These are phyloP conservation scores for Sturnira hondurensis DNA, from an alignment of 2,113 vertebrate species.

Conservation along the genomic window DNA sequence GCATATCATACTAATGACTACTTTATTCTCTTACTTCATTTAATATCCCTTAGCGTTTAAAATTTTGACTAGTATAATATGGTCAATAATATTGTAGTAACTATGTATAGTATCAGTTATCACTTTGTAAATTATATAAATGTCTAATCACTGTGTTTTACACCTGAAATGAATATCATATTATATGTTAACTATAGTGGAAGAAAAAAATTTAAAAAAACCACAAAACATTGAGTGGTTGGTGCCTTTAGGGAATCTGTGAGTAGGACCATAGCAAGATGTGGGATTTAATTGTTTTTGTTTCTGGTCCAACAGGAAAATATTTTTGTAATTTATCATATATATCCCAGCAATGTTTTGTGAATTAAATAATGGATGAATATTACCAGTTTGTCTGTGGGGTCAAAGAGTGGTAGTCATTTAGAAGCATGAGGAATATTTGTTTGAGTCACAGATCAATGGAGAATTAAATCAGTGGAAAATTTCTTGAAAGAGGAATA, in stretches of 20 bases:
- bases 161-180: background rate
- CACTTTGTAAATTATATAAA: background rate
- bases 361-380: constrained; percentile 61
- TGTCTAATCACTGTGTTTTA: background rate
- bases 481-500: background rate
- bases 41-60: background rate
- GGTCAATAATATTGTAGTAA: background rate
- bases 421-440: constrained; percentile 53
- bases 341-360: constrained; percentile 49
- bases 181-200: too few species aligned
- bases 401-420: constrained; percentile 39
- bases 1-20: background rate
- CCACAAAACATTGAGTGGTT: background rate
- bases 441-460: constrained; percentile 55
- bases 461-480: constrained; percentile 38
- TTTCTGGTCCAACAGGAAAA: background rate
- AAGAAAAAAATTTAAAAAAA: background rate
- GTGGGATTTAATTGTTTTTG: background rate
- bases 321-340: constrained; percentile 9
- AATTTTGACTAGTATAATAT: background rate
- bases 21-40: background rate
- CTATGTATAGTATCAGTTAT: background rate
- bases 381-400: constrained; percentile 32
- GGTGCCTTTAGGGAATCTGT: background rate
- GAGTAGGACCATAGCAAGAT: background rate